Conservation (phyloP, 2,888 invertebrate species). For the Hemaris fuciformis region DNA sequence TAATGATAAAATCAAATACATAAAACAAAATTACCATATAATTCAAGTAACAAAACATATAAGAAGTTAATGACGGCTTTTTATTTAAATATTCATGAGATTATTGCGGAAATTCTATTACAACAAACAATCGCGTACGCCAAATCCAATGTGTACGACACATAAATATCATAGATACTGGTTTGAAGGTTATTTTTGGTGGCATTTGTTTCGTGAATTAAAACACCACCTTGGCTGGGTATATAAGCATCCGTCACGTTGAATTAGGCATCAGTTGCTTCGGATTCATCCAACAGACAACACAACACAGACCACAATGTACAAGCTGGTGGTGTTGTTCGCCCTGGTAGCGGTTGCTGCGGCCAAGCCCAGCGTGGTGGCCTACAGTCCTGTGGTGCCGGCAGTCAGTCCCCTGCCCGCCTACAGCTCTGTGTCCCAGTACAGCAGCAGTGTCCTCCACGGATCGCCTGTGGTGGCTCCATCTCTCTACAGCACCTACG, state of each 20-base stretch:
- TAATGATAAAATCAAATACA: background rate
- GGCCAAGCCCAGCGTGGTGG: slow-evolving; percentile 69
- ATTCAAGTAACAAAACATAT: background rate
- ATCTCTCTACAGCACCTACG: slow-evolving; percentile 31
- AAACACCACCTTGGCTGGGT: slow-evolving; percentile 33
- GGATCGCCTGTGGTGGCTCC: slow-evolving; percentile 45
- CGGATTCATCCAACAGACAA: slow-evolving; percentile 51
- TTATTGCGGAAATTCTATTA: slow-evolving; percentile 24
- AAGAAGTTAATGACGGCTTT: background rate
- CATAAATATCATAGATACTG: slow-evolving; percentile 39
- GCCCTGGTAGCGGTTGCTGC: slow-evolving; percentile 81
- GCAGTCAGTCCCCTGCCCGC: slow-evolving; percentile 26
- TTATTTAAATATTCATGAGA: slow-evolving; percentile 6
- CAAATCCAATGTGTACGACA: slow-evolving; percentile 19
- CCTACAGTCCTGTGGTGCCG: slow-evolving; percentile 56
- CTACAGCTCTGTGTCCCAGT: slow-evolving; percentile 44
- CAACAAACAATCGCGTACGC: slow-evolving; percentile 31
- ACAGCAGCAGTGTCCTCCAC: slow-evolving; percentile 55
- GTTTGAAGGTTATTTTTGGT: slow-evolving; percentile 62
- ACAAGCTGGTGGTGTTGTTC: slow-evolving; percentile 83
- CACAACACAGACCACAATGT: slow-evolving; percentile 77
- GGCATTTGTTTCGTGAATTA: slow-evolving; percentile 56
- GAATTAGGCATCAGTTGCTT: slow-evolving; percentile 66
- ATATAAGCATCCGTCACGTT: slow-evolving; percentile 60
- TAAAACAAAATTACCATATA: background rate